phyloP scores from a whole-genome alignment of 2,797 vertebrate genomes.

The Peromyscus attwateri region DNA sequence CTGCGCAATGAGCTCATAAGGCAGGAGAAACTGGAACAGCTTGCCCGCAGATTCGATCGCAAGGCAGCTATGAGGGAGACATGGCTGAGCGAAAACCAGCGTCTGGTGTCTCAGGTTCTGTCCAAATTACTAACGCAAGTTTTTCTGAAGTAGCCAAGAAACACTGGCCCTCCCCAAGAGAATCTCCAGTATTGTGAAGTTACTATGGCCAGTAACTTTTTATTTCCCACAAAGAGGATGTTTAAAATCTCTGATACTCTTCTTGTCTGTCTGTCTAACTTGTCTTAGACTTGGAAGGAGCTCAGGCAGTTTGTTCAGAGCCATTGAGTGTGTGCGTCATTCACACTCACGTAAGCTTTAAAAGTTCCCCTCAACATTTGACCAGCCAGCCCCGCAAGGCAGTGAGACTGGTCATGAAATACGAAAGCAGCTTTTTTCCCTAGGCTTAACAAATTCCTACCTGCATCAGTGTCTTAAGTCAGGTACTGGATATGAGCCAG shows the following conservation, averaged over 20 bases:
- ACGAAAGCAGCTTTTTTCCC: constrained; percentile 10
- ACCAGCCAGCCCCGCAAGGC: background rate
- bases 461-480: background rate
- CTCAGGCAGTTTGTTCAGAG: constrained; percentile 60
- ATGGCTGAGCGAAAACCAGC: constrained; percentile 97
- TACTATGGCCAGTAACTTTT: background rate
- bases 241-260: constrained; percentile 58
- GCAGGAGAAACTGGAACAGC: constrained; percentile 98
- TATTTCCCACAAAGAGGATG: constrained; percentile 60
- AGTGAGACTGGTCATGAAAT: constrained; percentile 51
- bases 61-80: constrained; percentile 98
- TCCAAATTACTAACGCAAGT: background rate
- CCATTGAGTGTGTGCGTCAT: constrained; percentile 13
- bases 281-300: constrained; percentile 46
- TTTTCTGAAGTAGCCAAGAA: background rate
- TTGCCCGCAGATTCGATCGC: constrained; percentile 96
- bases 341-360: constrained; percentile 24
- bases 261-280: constrained; percentile 62
- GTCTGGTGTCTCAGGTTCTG: constrained; percentile 95
- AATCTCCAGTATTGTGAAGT: background rate
- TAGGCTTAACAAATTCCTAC: background rate
- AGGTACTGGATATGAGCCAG: background rate
- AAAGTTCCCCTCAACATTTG: background rate
- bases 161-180: background rate
- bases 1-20: constrained; percentile 96